Evolutionary conservation across 2,797 vertebrate species (phyloP).

Genomic region (Hipposideros larvatus): DNA sequence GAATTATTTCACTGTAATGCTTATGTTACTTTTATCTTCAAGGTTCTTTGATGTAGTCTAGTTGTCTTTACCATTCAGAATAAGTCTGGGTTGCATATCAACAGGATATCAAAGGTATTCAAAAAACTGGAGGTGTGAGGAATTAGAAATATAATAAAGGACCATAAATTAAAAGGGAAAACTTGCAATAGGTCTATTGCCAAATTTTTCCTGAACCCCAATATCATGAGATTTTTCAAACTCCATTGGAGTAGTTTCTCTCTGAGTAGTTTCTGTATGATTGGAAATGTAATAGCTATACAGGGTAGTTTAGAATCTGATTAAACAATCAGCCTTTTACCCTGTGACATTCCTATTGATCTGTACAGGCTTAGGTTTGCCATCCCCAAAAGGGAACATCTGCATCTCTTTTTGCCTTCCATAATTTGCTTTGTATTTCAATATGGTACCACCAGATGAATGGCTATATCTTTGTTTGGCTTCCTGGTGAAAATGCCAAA

Average conservation of each 20-base stretch:
- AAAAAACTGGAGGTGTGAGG: not conserved
- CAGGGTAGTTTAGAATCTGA: conserved; percentile 69
- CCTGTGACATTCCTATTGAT: not conserved
- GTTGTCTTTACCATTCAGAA: not conserved
- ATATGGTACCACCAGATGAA: not conserved
- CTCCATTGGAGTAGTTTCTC: not conserved
- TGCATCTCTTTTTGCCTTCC: not conserved
- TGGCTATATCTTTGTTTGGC: not conserved
- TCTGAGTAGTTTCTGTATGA: conserved; percentile 65
- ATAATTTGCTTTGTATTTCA: not conserved
- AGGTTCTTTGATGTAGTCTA: not conserved
- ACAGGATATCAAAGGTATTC: not conserved
- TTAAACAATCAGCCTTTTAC: conserved; percentile 79
- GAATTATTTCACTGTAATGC: not conserved
- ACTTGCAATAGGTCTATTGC: not conserved
- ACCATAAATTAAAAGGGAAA: not conserved
- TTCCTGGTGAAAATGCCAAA: not conserved
- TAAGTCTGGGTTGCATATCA: not conserved
- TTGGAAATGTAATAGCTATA: conserved; percentile 55
- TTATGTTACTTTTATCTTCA: not conserved
- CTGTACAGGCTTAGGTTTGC: not conserved
- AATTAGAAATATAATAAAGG: not conserved
- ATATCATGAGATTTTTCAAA: conserved; percentile 49
- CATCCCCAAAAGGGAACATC: not conserved
- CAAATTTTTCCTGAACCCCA: not conserved